phyloP scores from a whole-genome alignment of 2,888 invertebrate genomes.

The Cosmia pyralina region DNA sequence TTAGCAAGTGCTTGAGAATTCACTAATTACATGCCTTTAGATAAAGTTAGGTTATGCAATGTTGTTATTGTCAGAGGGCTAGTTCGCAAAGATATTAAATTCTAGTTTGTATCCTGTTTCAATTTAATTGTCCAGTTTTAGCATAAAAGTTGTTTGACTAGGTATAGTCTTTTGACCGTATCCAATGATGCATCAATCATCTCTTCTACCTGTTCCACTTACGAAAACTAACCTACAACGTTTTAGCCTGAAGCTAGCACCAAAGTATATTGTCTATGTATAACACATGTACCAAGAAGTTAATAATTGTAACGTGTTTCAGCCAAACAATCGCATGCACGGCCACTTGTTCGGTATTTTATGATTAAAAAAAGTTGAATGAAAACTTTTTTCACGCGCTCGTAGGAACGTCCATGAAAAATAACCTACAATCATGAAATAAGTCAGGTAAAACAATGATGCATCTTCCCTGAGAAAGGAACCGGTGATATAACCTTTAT shows the following conservation, averaged over 20 bases:
- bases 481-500: conserved; percentile 54
- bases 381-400: conserved; percentile 14
- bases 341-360: not conserved
- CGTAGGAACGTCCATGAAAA: conserved; percentile 10
- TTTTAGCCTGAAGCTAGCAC: not conserved
- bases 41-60: conserved; percentile 26
- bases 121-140: not conserved
- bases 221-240: not conserved
- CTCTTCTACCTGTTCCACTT: not conserved
- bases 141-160: not conserved
- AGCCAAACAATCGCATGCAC: not conserved
- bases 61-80: not conserved
- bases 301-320: conserved; percentile 9
- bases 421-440: conserved; percentile 19
- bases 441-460: conserved; percentile 45
- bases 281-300: not conserved
- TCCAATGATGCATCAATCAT: not conserved
- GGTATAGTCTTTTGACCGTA: not conserved
- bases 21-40: conserved; percentile 18
- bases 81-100: not conserved
- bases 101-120: conserved; percentile 9
- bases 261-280: not conserved
- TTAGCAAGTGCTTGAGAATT: conserved; percentile 37
- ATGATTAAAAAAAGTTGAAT: conserved; percentile 16
- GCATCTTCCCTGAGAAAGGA: conserved; percentile 54